phyloP scores from a whole-genome alignment of 1,140 invertebrate genomes.

The Teleopsis dalmanni region DNA sequence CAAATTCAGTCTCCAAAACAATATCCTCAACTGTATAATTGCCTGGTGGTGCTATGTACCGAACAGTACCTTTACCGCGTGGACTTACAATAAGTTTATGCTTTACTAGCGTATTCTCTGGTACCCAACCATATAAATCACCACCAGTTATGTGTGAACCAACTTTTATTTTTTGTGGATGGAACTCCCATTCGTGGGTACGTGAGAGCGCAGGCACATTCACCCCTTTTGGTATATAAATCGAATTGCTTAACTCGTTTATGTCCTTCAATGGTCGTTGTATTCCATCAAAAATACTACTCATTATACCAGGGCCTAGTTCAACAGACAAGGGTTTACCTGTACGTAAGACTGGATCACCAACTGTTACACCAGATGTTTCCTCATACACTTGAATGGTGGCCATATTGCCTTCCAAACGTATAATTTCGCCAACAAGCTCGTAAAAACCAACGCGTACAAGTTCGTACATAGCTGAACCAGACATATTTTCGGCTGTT shows the following conservation, averaged over 20 bases:
- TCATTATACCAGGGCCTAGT: constrained; percentile 62
- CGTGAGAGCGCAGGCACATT: constrained; percentile 85
- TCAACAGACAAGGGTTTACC: constrained; percentile 78
- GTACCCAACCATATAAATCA: constrained; percentile 89
- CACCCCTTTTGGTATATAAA: constrained; percentile 99
- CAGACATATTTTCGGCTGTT: constrained; percentile 37
- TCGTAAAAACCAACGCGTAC: constrained; percentile 63
- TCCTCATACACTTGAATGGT: constrained; percentile 70
- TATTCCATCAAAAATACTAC: constrained; percentile 70
- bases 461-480: constrained; percentile 57
- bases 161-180: constrained; percentile 74
- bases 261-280: constrained; percentile 74
- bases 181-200: constrained; percentile 81
- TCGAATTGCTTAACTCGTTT: constrained; percentile 77
- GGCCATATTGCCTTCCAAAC: constrained; percentile 53
- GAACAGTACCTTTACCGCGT: constrained; percentile 84
- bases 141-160: constrained; percentile 93
- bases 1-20: constrained; percentile 95
- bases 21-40: constrained; percentile 90
- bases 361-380: constrained; percentile 78
- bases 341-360: constrained; percentile 73
- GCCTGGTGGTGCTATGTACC: constrained; percentile 84
- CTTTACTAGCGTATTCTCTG: constrained; percentile 94
- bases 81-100: constrained; percentile 94
- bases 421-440: constrained; percentile 69